Evolutionary conservation across 2,113 vertebrate species (phyloP).

Genomic region (Chinchilla lanigera): DNA sequence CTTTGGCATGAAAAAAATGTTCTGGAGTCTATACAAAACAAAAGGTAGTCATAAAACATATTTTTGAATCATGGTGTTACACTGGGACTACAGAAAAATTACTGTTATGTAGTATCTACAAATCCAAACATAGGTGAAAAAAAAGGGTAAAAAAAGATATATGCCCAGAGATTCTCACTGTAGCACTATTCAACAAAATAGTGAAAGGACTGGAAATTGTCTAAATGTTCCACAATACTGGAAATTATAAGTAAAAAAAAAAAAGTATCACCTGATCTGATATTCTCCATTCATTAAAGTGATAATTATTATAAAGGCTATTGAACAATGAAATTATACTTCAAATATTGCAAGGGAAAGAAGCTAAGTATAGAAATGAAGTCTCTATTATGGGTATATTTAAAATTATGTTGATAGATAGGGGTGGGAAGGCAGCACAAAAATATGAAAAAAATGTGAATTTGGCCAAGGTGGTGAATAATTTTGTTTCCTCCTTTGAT

Average conservation of each 20-base stretch:
- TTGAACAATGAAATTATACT: neutral
- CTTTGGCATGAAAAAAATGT: constrained; percentile 55
- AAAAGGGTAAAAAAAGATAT: neutral
- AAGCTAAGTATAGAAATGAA: neutral
- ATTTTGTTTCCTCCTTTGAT: neutral
- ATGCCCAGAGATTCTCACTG: neutral
- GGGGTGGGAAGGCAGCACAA: neutral
- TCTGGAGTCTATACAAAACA: neutral
- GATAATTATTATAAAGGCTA: constrained; percentile 44
- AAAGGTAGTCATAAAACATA: constrained; percentile 24
- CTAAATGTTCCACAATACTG: neutral
- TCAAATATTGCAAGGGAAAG: constrained; percentile 59
- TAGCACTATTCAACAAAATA: neutral
- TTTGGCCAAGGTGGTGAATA: neutral
- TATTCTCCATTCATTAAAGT: constrained; percentile 9
- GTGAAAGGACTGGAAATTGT: constrained; percentile 21
- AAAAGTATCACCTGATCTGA: neutral
- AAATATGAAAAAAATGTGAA: constrained; percentile 8
- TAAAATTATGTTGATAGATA: neutral
- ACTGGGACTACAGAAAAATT: constrained; percentile 3
- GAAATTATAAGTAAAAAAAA: constrained; percentile 21
- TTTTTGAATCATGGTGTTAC: constrained; percentile 39
- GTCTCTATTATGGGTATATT: neutral
- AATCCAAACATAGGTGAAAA: neutral
- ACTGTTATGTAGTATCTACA: neutral